Base-by-base conservation (phyloP, 2,113 vertebrate genomes). In the Psophia crepitans region DNA sequence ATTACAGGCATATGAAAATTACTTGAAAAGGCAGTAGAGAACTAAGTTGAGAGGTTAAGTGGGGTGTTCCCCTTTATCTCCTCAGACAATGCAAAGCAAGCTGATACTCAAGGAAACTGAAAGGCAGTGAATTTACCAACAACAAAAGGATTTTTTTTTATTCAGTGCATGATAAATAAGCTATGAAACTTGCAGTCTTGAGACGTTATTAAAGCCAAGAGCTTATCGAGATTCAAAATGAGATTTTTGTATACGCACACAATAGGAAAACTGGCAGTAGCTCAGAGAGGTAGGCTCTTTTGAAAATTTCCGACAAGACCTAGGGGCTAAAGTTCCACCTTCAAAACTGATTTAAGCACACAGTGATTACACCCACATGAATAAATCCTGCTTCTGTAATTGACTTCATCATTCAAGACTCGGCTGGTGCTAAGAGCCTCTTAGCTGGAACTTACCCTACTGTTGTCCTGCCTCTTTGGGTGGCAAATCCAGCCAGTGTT, bases 201-300 rank as follows among this genome's bases (percentile, higher is more conserved):
- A 95, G 84, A 96, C 39, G 28, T 91, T 96, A 97, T 89, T 96
- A 93, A 96, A 95, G 84, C 74, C 74, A 95, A 87, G 66, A 94
- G 58, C 89, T 96, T 97, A 96, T 87, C 66, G 20, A 87, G 94
- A 95, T 95, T 89, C 57, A 89, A 92, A 97, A 91, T 76, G 77
- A 96, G 92, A 95, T 87, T 96, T 94, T 76, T 66, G 54, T 94
- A 56, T 57, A 68, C 41, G 51, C 74, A 94, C 37, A 91, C 89
- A 97, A 92, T 68, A 91, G 91, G 44, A 76, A 84, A 87, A 44
- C 49, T n/a, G 43, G 65, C 77, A 89, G 65, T 23, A 92, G 81
- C 89, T 92, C 70, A 82, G 69, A 92, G 46, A 68, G 15, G 39
- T 26, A 73, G 53, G n/a, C 22, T 87, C 86, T 89, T 70, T 61